These are phyloP conservation scores for Enteromius afrohamiltoni DNA, from an alignment of 2,797 vertebrate genomes.

Conservation along the genomic window DNA sequence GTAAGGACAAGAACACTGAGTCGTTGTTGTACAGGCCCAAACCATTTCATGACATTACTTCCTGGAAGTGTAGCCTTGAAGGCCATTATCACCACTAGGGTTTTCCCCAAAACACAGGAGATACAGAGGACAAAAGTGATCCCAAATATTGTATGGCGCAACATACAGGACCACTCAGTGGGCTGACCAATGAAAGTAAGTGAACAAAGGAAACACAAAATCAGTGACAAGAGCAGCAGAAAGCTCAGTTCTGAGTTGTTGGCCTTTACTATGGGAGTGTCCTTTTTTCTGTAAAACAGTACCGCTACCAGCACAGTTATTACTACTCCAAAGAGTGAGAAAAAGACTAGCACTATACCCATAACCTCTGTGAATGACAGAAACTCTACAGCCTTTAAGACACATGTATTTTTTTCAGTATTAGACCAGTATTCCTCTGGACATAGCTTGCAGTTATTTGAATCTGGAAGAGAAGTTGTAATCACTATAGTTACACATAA, in stretches of 20 bases:
- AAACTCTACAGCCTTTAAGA: constrained; percentile 15
- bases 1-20: constrained; percentile 19
- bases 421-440: constrained; percentile 11
- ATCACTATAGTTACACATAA: not conserved
- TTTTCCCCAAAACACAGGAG: constrained; percentile 13
- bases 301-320: not conserved
- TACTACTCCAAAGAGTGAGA: constrained; percentile 21
- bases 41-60: constrained; percentile 28
- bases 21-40: constrained; percentile 17
- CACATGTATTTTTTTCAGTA: constrained; percentile 17
- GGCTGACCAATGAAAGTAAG: constrained; percentile 13
- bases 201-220: constrained; percentile 1
- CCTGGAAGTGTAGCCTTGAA: constrained; percentile 18
- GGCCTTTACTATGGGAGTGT: constrained; percentile 12
- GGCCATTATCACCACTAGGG: constrained; percentile 16
- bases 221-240: constrained; percentile 5
- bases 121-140: constrained; percentile 13
- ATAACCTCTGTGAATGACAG: constrained; percentile 21
- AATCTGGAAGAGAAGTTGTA: constrained; percentile 3
- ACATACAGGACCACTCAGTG: constrained; percentile 15
- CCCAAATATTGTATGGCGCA: not conserved
- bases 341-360: not conserved
- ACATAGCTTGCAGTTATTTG: constrained; percentile 19
- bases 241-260: constrained; percentile 17
- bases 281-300: constrained; percentile 18